Evolutionary conservation across 1,140 invertebrate genomes (phyloP).

Genomic region (fruit fly (Drosophila melanogaster)): Release_6_plus_ISO1_MT NT_037436.4:3638501-3639000

Average conservation of each 20-base stretch:
- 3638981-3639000: conserved; percentile 76
- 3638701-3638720: conserved; percentile 12
- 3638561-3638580: conserved; percentile 22
- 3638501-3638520: conserved; percentile 78
- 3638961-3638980: conserved; percentile 58
- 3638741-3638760: no score
- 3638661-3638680: conserved; percentile 69
- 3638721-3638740: no score
- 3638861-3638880: not conserved
- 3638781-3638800: not conserved
- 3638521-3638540: conserved; percentile 73
- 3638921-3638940: conserved; percentile 22
- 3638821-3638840: no score
- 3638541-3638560: conserved; percentile 77
- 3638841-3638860: not conserved
- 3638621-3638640: conserved; percentile 36
- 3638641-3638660: conserved; percentile 76
- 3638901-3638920: conserved; percentile 14
- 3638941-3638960: conserved; percentile 79
- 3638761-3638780: no score
- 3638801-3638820: no score
- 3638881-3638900: conserved; percentile 26
- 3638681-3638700: conserved; percentile 3
- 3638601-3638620: conserved; percentile 79
- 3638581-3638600: conserved; percentile 49